Base-by-base conservation (phyloP, 2,888 invertebrate genomes). In the Ormyrus thymus region DNA sequence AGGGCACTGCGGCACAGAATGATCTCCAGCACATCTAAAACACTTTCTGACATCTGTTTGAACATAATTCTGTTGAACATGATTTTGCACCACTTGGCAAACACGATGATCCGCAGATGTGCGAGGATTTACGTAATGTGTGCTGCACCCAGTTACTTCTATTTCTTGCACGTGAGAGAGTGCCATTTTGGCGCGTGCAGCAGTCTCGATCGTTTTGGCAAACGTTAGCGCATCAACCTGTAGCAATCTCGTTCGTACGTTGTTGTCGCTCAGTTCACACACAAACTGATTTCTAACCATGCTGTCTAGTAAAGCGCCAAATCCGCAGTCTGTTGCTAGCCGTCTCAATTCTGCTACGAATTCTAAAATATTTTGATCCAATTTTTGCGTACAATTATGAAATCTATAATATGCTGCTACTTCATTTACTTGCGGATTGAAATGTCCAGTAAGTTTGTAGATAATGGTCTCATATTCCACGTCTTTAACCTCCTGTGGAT, bases 281-380 rank as follows among this genome's bases (percentile, higher is more conserved):
- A 79, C 79, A 7, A 79, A 58, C 46, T 79, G 70, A 53, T 75
- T 69, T 11, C 79, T 53, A 46, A 79, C 64, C 77, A 77, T 80
- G 10, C 76, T 72, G n/a, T 76, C 75, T 1, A 79, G 64, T 11
- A 48, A 55, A 48, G 46, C 64, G 9, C 80, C 76, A n/a, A 62
- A 62, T 29, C 46, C 2, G 62, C 62, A 62, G n/a, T 62, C 45
- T 8, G 62, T 15, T 7, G 64, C 73, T 11, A 73, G 43, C 9
- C 64, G 48, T 6, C 64, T 46, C 51, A 64, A 45, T 13, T 73
- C 73, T 1, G 73, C 73, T 43, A 64, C 64, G 48, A 64, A 61
- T n/a, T 73, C 73, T n/a, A 13, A 10, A 15, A 73, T 53, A 6
- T 50, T 73, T 53, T 62, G 62, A 15, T 43, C 64, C 7, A 7